Evolutionary conservation across 2,113 vertebrate genomes (phyloP).

Genomic region (Scomber colias): DNA sequence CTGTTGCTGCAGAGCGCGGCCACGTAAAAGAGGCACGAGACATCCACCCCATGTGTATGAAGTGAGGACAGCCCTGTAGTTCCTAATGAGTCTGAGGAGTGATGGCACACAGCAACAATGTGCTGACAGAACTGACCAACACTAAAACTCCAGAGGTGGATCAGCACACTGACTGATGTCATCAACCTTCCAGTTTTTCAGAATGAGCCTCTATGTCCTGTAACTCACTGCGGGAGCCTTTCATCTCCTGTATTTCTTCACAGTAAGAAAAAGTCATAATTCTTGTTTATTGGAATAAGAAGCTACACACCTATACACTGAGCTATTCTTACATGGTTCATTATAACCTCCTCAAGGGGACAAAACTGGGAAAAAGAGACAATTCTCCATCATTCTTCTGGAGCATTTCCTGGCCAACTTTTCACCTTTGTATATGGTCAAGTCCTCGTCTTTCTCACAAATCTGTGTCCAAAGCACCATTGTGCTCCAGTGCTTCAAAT

Average conservation of each 20-base stretch:
- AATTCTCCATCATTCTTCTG: conserved; percentile 36
- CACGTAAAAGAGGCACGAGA: conserved; percentile 1
- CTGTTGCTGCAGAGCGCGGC: not conserved
- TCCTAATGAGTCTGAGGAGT: conserved; percentile 65
- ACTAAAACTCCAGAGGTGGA: conserved; percentile 38
- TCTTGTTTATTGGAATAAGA: conserved; percentile 56
- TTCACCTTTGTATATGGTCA: conserved; percentile 8
- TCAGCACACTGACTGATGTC: conserved; percentile 51
- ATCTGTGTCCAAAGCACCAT: conserved; percentile 26
- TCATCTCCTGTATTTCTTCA: conserved; percentile 23
- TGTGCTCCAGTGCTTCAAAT: conserved; percentile 54
- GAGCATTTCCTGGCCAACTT: conserved; percentile 35
- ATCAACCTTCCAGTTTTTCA: conserved; percentile 23
- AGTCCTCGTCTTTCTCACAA: conserved; percentile 52
- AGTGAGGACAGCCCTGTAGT: conserved; percentile 63
- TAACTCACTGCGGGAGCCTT: not conserved
- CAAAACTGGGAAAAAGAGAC: conserved; percentile 42
- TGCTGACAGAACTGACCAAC: conserved; percentile 62
- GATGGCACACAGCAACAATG: conserved; percentile 52
- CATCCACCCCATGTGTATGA: not conserved
- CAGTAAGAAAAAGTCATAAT: conserved; percentile 44
- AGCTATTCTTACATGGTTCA: conserved; percentile 4
- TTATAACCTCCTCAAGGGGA: conserved; percentile 33
- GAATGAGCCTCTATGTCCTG: conserved; percentile 19
- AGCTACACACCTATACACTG: conserved; percentile 7